Evolutionary conservation across 2,888 invertebrate species (phyloP), one percentile per base, ranked within the genome.

Genomic region (Spicauda simplicius): DNA sequence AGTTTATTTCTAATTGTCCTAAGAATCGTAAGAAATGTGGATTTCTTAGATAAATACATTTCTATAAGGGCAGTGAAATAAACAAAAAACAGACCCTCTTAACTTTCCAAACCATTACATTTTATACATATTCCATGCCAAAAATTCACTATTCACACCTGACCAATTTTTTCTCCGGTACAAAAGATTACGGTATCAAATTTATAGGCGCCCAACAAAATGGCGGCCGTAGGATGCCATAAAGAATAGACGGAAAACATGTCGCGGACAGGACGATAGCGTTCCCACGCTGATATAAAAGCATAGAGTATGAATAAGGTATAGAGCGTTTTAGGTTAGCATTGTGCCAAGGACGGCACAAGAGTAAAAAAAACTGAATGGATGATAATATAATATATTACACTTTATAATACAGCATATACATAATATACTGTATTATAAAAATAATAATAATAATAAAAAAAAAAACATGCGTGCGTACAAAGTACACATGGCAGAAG

Each of bases 161-260:
- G 30, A 60, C 59, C 30, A 25, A 12, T 50, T 50, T n/a, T 59
- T 50, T 33, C 41, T 10, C 8, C 53, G 33, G 53, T 62, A 62
- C 37, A 62, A 62, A 41, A 45, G 53, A 62, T 54, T 41, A 50
- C 25, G 33, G 33, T 18, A 30, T 52, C 60, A 52, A 52, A 53
- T 54, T 62, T 62, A 62, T 62, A 52, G 37, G n/a, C n/a, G 14
- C 37, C 41, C 37, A 62, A 62, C 61, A 61, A 61, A 61, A 61
- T 61, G 53, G 61, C 61, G n/a, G 50, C 50, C 50, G 16, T 18
- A 60, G 59, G 53, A 62, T 25, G 53, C 20, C 60, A 33, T 62
- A 62, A 62, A 62, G 61, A 62, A 62, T 37, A 53, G 52, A 52
- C 61, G 61, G 20, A 53, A 18, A 53, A 53, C 53, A 20, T 53